Percentiles rank a stretch among this genome's conserved stretches.
phyloP scores from a whole-genome alignment of 2,888 invertebrate genomes.

The Lochmaea crataegi region DNA sequence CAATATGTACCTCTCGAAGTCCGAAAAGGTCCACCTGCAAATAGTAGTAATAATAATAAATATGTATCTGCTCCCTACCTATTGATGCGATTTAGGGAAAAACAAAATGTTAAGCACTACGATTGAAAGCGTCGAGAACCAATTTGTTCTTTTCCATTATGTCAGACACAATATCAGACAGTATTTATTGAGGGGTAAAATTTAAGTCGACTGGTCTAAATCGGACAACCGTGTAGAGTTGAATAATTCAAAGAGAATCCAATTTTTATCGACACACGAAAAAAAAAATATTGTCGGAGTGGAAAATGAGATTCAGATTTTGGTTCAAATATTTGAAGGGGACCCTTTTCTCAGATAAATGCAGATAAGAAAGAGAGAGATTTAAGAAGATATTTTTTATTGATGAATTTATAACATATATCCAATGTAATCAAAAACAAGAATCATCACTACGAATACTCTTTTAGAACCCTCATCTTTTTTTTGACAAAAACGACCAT shows the following conservation, averaged over 20 bases:
- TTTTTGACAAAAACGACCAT: background rate
- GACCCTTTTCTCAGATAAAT: background rate
- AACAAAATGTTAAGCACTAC: no score
- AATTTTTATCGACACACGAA: constrained; percentile 12
- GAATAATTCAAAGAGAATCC: constrained; percentile 8
- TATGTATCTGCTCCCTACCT: no score
- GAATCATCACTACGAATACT: background rate
- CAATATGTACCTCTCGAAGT: no score
- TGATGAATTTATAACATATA: background rate
- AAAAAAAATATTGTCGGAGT: background rate
- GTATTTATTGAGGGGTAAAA: background rate
- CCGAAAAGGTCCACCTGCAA: no score
- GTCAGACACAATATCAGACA: background rate
- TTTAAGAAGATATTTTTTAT: background rate
- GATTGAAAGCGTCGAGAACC: no score
- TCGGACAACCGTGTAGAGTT: background rate
- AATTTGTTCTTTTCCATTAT: no score
- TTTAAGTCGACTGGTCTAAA: background rate
- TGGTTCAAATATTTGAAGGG: background rate
- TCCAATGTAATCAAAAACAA: background rate
- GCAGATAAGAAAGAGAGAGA: background rate
- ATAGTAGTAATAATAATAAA: no score
- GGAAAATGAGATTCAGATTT: constrained; percentile 8
- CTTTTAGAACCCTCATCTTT: background rate
- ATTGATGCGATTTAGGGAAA: no score